phyloP scores from a whole-genome alignment of 1,140 invertebrate genomes.

The Drosophila sp. region DNA sequence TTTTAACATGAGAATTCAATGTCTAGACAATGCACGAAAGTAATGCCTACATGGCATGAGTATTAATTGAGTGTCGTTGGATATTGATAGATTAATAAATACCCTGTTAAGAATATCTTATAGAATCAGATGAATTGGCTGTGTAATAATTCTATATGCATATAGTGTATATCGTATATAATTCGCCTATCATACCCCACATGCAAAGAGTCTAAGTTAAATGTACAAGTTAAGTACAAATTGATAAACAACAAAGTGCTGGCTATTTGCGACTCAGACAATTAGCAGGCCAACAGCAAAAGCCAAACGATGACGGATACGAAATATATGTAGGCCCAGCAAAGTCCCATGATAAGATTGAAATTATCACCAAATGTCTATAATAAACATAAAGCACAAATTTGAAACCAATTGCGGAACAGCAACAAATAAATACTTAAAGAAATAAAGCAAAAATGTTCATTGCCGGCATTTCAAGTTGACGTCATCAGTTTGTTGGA shows the following conservation, averaged over 20 bases:
- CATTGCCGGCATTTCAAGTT: slow-evolving; percentile 20
- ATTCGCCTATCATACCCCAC: neutral
- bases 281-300: slow-evolving; percentile 37
- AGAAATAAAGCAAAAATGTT: slow-evolving; percentile 6
- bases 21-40: slow-evolving; percentile 19
- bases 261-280: slow-evolving; percentile 31
- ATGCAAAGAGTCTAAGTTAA: slow-evolving; percentile 10
- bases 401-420: slow-evolving; percentile 15
- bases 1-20: slow-evolving; percentile 10
- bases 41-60: slow-evolving; percentile 35
- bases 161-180: neutral
- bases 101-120: neutral
- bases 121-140: neutral
- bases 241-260: slow-evolving; percentile 30
- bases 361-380: slow-evolving; percentile 50
- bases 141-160: neutral
- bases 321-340: slow-evolving; percentile 1
- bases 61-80: neutral
- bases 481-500: slow-evolving; percentile 33
- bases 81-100: neutral
- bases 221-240: slow-evolving; percentile 31
- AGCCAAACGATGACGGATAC: slow-evolving; percentile 44
- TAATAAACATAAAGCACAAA: slow-evolving; percentile 33
- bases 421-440: neutral
- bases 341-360: slow-evolving; percentile 66